A percentile compares a stretch with the other conserved stretches of the same genome.
Evolutionary conservation across 2,888 invertebrate species (phyloP).

Genomic region (Xestia xanthographa): DNA sequence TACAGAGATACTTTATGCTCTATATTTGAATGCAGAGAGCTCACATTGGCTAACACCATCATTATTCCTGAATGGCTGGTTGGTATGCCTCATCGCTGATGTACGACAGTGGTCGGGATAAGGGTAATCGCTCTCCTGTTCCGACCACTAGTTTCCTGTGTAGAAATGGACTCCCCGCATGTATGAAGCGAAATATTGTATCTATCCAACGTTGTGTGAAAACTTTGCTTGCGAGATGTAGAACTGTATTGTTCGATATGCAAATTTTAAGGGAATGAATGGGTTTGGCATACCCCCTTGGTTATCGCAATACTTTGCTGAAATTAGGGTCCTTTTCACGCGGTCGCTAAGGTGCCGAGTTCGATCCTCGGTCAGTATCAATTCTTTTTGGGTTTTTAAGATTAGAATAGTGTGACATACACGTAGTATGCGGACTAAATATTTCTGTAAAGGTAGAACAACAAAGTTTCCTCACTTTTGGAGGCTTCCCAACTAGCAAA

Average conservation of each 20-base stretch:
- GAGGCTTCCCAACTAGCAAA: not conserved
- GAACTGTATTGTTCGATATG: constrained; percentile 17
- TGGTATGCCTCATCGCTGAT: not conserved
- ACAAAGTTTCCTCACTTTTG: not conserved
- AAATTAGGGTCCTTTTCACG: not conserved
- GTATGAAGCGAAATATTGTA: not conserved
- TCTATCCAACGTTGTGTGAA: not conserved
- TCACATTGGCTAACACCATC: constrained; percentile 11
- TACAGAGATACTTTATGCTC: not conserved
- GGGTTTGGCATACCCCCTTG: not conserved
- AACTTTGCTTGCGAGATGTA: constrained; percentile 15
- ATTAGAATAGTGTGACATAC: not conserved
- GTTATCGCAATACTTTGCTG: not conserved
- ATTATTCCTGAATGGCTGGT: not conserved
- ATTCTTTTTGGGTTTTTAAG: not conserved
- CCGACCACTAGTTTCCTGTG: not conserved
- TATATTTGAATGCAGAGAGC: not conserved
- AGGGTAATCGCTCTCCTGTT: too few species aligned
- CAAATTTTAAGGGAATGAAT: not conserved
- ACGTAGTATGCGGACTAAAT: not conserved
- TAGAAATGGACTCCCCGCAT: constrained; percentile 7
- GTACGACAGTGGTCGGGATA: not conserved
- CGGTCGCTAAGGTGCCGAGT: not conserved
- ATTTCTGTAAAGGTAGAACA: not conserved
- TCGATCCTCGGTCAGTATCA: not conserved